Evolutionary conservation across 2,888 invertebrate genomes (phyloP).

Genomic region (Oligia fasciuncula): DNA sequence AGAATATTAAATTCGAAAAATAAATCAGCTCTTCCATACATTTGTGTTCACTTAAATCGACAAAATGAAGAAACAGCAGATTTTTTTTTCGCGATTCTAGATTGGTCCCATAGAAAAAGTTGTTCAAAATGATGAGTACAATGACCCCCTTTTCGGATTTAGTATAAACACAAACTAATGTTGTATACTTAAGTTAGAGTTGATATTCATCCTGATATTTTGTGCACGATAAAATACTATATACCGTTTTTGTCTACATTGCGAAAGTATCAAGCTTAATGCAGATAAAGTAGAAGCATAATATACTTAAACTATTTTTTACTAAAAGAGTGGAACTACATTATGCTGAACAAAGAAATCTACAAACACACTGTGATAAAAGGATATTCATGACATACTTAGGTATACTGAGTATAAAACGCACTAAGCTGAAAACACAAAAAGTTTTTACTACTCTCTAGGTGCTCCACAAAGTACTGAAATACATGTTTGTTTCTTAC

Average conservation of each 20-base stretch:
- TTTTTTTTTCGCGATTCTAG: too few species aligned
- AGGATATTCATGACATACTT: conserved; percentile 29
- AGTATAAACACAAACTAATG: too few species aligned
- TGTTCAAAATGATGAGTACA: too few species aligned
- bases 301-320: not conserved
- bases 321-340: not conserved
- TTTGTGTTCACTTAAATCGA: too few species aligned
- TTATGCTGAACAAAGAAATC: conserved; percentile 8
- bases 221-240: not conserved
- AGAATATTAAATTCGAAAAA: not conserved
- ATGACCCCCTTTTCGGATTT: too few species aligned
- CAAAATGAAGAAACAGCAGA: too few species aligned
- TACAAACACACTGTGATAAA: conserved; percentile 9
- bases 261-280: too few species aligned
- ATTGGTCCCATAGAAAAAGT: too few species aligned
- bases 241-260: not conserved
- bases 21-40: too few species aligned
- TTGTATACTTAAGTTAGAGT: not conserved
- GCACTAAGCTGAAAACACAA: not conserved
- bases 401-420: conserved; percentile 21
- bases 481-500: conserved; percentile 64
- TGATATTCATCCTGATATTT: not conserved
- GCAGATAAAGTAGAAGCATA: not conserved
- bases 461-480: not conserved
- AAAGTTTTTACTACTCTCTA: conserved; percentile 5